A percentile compares a stretch with the other conserved stretches of the same genome.
These are phyloP conservation scores for Engystomops pustulosus DNA, from an alignment of 2,113 vertebrate species.

Conservation along the genomic window DNA sequence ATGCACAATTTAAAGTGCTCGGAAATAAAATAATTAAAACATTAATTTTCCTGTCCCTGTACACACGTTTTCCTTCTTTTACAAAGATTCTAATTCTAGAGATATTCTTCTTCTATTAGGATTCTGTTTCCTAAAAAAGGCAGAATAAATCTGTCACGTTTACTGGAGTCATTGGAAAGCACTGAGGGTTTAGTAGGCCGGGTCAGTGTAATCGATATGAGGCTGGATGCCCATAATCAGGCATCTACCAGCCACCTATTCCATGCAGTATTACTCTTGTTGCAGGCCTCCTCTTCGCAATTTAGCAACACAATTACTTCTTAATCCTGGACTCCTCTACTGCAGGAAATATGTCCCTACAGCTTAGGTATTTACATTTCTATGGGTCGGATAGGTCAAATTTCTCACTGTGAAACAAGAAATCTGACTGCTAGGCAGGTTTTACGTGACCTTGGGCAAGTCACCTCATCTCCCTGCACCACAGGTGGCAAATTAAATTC, in stretches of 20 bases:
- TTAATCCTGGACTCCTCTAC: constrained; percentile 44
- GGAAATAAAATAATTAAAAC: constrained; percentile 51
- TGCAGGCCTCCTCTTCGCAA: constrained; percentile 36
- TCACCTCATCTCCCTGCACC: constrained; percentile 55
- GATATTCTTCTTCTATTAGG: constrained; percentile 23
- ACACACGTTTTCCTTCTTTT: constrained; percentile 3
- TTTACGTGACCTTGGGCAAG: constrained; percentile 50
- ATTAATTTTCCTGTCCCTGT: background rate
- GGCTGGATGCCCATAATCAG: constrained; percentile 48
- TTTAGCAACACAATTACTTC: constrained; percentile 52
- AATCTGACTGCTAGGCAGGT: constrained; percentile 51
- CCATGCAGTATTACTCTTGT: constrained; percentile 52
- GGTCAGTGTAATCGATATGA: constrained; percentile 54
- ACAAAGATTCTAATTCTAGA: constrained; percentile 1
- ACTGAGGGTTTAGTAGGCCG: constrained; percentile 34
- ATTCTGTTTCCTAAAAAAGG: constrained; percentile 33
- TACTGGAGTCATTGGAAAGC: constrained; percentile 24
- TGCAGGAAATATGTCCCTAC: constrained; percentile 47
- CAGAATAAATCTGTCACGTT: constrained; percentile 26
- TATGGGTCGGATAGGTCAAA: constrained; percentile 47
- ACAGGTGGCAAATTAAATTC: constrained; percentile 57
- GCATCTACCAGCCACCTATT: constrained; percentile 26
- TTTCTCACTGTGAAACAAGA: constrained; percentile 56
- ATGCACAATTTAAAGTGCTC: constrained; percentile 36
- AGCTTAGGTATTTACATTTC: constrained; percentile 56